These are phyloP conservation scores for Galerucella pusilla DNA, from an alignment of 2,888 invertebrate genomes.

Conservation along the genomic window DNA sequence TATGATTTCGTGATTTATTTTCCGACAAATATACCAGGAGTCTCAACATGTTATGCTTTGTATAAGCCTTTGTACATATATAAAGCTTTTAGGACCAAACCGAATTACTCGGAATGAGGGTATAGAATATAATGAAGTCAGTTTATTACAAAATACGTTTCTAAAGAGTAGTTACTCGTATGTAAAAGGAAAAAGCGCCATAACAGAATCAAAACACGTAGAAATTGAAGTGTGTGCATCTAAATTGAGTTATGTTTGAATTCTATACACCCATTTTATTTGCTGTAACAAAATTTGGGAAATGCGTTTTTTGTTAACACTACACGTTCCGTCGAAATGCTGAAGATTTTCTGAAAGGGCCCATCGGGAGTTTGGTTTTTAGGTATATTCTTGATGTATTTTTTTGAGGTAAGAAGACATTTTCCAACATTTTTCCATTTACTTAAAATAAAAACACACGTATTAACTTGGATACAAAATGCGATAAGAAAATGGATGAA, in stretches of 20 bases:
- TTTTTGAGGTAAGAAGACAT: not conserved
- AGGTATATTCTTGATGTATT: not conserved
- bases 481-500: too few species aligned
- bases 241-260: conserved; percentile 46
- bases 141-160: conserved; percentile 36
- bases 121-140: conserved; percentile 30
- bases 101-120: not conserved
- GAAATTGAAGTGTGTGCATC: conserved; percentile 44
- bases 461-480: too few species aligned
- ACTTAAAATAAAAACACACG: not conserved
- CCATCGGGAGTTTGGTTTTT: conserved; percentile 20
- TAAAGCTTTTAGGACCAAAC: not conserved
- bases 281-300: conserved; percentile 42
- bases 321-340: conserved; percentile 26
- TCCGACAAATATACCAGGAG: too few species aligned
- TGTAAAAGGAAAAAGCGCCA: conserved; percentile 38
- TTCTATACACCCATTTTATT: conserved; percentile 43
- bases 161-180: conserved; percentile 38
- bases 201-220: conserved; percentile 47
- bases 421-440: not conserved
- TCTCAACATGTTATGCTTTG: too few species aligned
- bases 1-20: too few species aligned
- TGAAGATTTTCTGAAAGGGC: conserved; percentile 21
- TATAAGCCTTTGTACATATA: not conserved
- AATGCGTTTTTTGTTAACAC: conserved; percentile 40